Conservation (phyloP, 2,113 vertebrate species). For the Romanogobio albipinnatus region DNA sequence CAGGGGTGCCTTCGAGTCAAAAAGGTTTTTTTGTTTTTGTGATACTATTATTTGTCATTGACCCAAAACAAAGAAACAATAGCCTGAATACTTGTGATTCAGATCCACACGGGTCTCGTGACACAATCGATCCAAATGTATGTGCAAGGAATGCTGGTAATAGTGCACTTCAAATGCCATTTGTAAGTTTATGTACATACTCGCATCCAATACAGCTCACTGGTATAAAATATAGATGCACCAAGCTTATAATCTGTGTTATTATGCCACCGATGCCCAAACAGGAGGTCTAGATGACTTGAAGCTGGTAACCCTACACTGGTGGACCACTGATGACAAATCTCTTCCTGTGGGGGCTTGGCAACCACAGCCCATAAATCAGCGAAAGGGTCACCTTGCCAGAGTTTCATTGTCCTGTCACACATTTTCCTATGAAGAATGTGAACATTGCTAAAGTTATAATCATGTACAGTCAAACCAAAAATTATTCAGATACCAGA, state of each 20-base stretch:
- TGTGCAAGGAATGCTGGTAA: conserved; percentile 12
- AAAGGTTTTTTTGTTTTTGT: neutral
- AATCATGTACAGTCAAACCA: conserved; percentile 53
- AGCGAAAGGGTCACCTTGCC: conserved; percentile 77
- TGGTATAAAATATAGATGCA: conserved; percentile 7
- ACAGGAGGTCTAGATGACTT: conserved; percentile 71
- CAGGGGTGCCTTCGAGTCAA: neutral
- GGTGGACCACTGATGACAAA: conserved; percentile 75
- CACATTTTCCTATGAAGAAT: conserved; percentile 61
- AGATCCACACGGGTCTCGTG: neutral
- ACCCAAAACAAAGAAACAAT: neutral
- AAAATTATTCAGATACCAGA: no score
- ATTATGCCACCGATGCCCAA: conserved; percentile 65
- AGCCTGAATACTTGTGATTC: neutral
- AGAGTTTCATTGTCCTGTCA: conserved; percentile 69
- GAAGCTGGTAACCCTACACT: conserved; percentile 74
- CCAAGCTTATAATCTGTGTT: conserved; percentile 17
- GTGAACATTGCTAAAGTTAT: conserved; percentile 52
- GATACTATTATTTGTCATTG: neutral
- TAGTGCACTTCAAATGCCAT: neutral
- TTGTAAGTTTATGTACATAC: neutral
- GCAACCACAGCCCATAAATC: conserved; percentile 75
- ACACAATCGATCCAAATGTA: neutral
- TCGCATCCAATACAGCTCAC: neutral
- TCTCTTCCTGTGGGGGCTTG: conserved; percentile 75